A percentile compares a stretch with the other conserved stretches of the same genome.
Conservation (phyloP, 2,797 vertebrate genomes). For the Melanogrammus aeglefinus region DNA sequence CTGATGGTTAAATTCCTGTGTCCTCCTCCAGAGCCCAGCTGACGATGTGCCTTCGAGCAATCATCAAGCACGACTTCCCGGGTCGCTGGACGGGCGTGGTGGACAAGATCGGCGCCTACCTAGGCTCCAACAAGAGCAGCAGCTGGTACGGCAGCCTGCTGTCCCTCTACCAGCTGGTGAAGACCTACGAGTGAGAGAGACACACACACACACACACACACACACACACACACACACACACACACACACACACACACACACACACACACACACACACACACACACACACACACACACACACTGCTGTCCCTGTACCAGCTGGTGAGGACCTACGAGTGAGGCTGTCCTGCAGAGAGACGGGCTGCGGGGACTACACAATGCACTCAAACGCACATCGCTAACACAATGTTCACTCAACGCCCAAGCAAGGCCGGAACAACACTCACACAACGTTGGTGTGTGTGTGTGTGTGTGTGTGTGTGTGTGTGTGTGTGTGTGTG, state of each 20-base stretch:
- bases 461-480: not conserved
- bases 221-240: no score
- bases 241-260: no score
- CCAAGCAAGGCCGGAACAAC: no score
- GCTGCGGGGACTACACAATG: no score
- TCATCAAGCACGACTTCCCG: slow-evolving; percentile 96
- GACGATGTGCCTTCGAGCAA: slow-evolving; percentile 91
- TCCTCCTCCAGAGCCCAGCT: slow-evolving; percentile 80
- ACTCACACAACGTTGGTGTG: not conserved
- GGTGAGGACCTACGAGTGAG: not conserved
- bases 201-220: no score
- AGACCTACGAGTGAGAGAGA: slow-evolving; percentile 93
- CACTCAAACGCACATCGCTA: no score
- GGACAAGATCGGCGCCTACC: slow-evolving; percentile 90
- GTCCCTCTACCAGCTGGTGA: slow-evolving; percentile 94
- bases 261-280: no score
- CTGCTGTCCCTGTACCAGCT: slow-evolving; percentile 92
- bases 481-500: no score
- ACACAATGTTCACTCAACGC: no score
- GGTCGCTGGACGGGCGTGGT: slow-evolving; percentile 93
- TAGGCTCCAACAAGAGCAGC: slow-evolving; percentile 86
- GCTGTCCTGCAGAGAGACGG: no score
- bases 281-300: no score
- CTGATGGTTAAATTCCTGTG: not conserved
- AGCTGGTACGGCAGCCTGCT: slow-evolving; percentile 94